Conservation (phyloP, 35 echinoderm and acorn worm species). For the Ophiothrix spiculata region DNA sequence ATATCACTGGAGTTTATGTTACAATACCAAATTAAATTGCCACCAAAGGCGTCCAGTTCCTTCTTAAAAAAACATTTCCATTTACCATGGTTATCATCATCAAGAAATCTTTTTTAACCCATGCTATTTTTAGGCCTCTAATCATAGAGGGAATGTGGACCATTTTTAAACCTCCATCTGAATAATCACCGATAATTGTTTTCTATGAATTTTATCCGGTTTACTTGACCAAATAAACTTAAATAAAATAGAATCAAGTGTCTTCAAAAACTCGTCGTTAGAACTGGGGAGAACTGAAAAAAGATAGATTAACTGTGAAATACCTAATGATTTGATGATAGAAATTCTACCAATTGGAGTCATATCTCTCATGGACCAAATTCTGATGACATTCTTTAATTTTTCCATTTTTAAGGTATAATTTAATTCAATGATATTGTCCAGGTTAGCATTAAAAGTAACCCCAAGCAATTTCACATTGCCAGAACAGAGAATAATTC, state of each 20-base stretch:
- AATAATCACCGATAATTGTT: conserved; percentile 16
- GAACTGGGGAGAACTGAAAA: conserved; percentile 13
- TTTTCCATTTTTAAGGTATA: conserved; percentile 1
- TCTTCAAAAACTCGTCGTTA: not conserved
- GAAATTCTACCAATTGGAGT: conserved; percentile 20
- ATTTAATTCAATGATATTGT: conserved; percentile 29
- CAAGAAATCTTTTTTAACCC: not conserved
- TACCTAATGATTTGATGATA: conserved; percentile 24
- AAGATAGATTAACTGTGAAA: conserved; percentile 37
- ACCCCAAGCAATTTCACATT: conserved; percentile 15
- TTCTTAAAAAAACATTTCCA: conserved; percentile 4
- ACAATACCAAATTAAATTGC: conserved; percentile 23
- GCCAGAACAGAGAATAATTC: not conserved
- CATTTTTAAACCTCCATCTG: conserved; percentile 30
- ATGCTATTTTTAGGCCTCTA: not conserved
- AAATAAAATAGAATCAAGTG: conserved; percentile 6
- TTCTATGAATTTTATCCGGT: conserved; percentile 20
- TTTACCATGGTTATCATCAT: not conserved
- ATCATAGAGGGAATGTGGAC: not conserved
- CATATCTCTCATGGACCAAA: conserved; percentile 22
- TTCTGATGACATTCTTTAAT: not conserved
- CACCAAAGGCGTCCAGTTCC: not conserved
- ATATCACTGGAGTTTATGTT: not conserved
- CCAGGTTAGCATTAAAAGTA: conserved; percentile 14
- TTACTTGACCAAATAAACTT: conserved; percentile 35